Conservation (phyloP, 2,797 vertebrate species). For the Ispidina lecontei region DNA sequence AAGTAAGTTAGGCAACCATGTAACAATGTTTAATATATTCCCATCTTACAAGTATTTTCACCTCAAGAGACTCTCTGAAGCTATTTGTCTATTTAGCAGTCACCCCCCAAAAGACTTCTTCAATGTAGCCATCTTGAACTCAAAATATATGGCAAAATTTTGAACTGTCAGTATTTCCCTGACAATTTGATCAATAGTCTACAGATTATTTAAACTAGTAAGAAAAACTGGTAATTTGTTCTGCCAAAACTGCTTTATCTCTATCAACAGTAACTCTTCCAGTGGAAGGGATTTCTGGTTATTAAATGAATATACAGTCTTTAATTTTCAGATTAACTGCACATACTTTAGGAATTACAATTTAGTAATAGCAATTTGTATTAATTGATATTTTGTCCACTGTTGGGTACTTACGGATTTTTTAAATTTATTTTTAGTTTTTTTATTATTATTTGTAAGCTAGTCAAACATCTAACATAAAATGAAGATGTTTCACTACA, state of each 20-base stretch:
- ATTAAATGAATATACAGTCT: neutral
- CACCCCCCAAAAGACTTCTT: accelerated
- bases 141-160: neutral
- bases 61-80: neutral
- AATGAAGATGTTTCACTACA: neutral
- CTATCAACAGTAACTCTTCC: neutral
- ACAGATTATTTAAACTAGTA: neutral
- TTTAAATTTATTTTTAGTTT: neutral
- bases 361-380: neutral
- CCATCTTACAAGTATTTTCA: neutral
- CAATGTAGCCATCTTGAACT: neutral
- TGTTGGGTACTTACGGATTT: neutral
- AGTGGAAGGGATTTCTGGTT: neutral
- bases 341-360: neutral
- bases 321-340: neutral
- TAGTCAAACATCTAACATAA: neutral
- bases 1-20: neutral
- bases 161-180: neutral
- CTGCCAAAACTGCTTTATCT: neutral
- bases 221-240: neutral
- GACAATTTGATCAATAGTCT: neutral
- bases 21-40: neutral
- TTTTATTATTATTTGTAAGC: neutral
- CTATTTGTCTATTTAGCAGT: neutral
- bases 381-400: neutral